Conservation (phyloP, 2,888 invertebrate genomes). For the Argynnis bischoffii region DNA sequence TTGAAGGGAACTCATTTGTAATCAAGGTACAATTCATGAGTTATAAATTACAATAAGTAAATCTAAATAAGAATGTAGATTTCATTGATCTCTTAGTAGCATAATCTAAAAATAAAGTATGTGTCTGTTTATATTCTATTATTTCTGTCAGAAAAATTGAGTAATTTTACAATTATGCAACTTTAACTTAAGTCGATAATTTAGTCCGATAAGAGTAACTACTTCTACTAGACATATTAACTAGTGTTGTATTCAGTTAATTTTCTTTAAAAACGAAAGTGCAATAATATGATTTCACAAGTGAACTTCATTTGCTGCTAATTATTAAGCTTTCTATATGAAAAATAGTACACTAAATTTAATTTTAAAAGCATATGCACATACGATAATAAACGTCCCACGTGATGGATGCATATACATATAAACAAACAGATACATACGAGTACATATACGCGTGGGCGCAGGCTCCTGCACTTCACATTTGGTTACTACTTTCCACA, state of each 20-base stretch:
- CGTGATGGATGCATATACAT: conserved; percentile 49
- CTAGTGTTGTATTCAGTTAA: no score
- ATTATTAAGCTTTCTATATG: conserved; percentile 4
- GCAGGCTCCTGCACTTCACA: conserved; percentile 66
- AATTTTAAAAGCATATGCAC: conserved; percentile 48
- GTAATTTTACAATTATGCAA: neutral
- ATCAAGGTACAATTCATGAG: no score
- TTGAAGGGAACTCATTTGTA: no score
- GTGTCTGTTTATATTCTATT: neutral
- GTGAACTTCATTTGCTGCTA: no score
- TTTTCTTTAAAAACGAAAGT: no score
- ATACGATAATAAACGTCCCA: conserved; percentile 75
- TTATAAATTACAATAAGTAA: no score
- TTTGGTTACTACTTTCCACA: conserved; percentile 69
- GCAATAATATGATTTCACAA: no score
- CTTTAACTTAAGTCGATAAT: neutral
- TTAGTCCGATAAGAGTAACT: neutral
- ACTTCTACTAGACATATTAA: neutral
- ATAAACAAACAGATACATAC: conserved; percentile 35
- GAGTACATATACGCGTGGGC: conserved; percentile 53
- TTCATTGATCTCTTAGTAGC: neutral
- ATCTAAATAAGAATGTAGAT: no score
- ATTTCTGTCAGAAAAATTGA: neutral
- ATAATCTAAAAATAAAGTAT: no score
- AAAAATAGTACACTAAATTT: conserved; percentile 23